Evolutionary conservation across 2,113 vertebrate species (phyloP).

Genomic region (Misgurnus anguillicaudatus): DNA sequence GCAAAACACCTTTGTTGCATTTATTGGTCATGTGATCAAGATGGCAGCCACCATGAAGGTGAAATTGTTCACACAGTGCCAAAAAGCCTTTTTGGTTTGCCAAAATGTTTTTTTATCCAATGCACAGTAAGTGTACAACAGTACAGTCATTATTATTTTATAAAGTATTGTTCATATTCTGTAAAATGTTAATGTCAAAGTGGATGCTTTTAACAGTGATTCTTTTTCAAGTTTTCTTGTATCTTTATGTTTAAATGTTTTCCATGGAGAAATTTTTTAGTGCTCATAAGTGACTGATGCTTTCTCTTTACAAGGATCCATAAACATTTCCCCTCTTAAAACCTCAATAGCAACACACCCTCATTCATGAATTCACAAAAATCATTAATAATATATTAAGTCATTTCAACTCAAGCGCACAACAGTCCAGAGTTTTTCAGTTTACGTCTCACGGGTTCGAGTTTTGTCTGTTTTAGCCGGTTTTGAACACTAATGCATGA

Average conservation of each 20-base stretch:
- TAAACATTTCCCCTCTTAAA: background rate
- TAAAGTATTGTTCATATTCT: too few species aligned
- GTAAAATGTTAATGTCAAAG: too few species aligned
- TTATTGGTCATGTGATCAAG: too few species aligned
- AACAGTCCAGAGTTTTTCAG: background rate
- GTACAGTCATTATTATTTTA: too few species aligned
- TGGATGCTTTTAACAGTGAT: too few species aligned
- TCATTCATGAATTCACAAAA: conserved; percentile 21
- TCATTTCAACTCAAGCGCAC: conserved; percentile 3
- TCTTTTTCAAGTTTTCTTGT: background rate
- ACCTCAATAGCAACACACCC: background rate
- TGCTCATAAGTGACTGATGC: background rate
- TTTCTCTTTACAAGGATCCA: background rate
- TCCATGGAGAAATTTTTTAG: background rate
- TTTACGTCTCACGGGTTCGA: background rate
- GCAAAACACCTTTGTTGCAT: too few species aligned
- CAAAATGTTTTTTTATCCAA: too few species aligned
- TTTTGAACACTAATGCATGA: background rate
- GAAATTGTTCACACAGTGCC: too few species aligned
- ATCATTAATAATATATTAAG: conserved; percentile 15
- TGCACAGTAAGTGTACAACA: too few species aligned
- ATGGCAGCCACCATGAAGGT: too few species aligned
- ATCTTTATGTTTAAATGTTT: background rate
- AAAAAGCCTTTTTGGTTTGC: too few species aligned
- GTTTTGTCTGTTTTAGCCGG: conserved; percentile 1